phyloP scores from a whole-genome alignment of 2,797 vertebrate genomes.

The Buceros bicornis region DNA sequence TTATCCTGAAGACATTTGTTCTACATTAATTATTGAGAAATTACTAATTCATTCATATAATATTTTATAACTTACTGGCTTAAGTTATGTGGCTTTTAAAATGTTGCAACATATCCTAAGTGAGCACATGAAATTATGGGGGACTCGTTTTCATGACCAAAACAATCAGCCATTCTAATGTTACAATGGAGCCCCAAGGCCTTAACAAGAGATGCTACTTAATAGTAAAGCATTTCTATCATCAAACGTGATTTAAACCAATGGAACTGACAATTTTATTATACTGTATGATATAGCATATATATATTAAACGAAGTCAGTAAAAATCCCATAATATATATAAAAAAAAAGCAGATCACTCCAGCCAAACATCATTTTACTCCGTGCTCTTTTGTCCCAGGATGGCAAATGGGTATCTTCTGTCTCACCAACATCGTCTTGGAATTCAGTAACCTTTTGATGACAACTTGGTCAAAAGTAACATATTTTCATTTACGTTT shows the following conservation, averaged over 20 bases:
- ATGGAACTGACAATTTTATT: neutral
- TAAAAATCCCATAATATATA: neutral
- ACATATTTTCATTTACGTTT: neutral
- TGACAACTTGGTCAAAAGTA: neutral
- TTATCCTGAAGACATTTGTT: neutral
- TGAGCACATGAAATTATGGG: neutral
- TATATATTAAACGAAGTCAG: neutral
- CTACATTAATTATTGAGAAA: neutral
- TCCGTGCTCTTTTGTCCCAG: neutral
- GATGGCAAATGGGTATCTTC: neutral
- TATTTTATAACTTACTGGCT: neutral
- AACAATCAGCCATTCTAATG: neutral
- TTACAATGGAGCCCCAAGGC: neutral
- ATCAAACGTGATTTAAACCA: neutral
- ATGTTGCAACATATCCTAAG: neutral
- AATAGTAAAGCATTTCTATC: neutral
- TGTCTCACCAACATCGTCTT: neutral
- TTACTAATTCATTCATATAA: neutral
- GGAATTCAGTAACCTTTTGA: neutral
- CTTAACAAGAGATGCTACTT: neutral
- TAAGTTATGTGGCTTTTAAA: neutral
- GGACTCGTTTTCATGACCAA: neutral
- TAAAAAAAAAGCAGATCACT: neutral
- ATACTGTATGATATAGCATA: neutral
- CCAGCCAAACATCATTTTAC: neutral